Percentiles rank a stretch among this genome's conserved stretches.
phyloP scores from a whole-genome alignment of 2,113 vertebrate species.

The Heterotilapia buettikoferi region DNA sequence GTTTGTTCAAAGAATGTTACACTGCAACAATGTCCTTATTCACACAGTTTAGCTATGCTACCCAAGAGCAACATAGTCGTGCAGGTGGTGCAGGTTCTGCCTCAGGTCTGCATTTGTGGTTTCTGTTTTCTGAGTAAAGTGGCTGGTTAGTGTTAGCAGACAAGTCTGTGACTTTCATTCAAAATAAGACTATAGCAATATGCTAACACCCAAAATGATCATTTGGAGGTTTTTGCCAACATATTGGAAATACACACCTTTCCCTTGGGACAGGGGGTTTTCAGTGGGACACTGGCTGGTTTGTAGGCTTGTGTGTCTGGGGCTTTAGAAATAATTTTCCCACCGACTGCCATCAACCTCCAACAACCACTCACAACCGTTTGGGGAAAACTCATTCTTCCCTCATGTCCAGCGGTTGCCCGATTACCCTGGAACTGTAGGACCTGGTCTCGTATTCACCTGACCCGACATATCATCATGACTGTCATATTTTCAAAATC shows the following conservation, averaged over 20 bases:
- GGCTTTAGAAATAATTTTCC: not conserved
- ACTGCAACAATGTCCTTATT: not conserved
- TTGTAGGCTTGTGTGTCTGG: not conserved
- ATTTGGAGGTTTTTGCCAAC: not conserved
- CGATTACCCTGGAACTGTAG: not conserved
- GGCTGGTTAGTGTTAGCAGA: not conserved
- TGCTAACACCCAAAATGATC: not conserved
- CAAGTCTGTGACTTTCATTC: not conserved
- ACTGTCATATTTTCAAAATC: not conserved
- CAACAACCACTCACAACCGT: not conserved
- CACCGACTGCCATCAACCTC: not conserved
- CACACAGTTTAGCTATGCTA: not conserved
- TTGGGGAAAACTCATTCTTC: not conserved
- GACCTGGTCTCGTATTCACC: not conserved
- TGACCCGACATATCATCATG: not conserved
- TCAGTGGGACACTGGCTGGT: not conserved
- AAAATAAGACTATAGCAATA: not conserved
- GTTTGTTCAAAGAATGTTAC: not conserved
- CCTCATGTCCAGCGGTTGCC: not conserved
- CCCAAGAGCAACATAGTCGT: not conserved
- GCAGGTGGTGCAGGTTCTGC: not conserved
- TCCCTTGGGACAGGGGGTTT: not conserved
- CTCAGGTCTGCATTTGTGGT: not conserved
- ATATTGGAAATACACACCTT: not conserved
- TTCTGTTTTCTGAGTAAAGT: not conserved